Evolutionary conservation across 2,113 vertebrate genomes (phyloP).

Genomic region (Dromiciops gliroides): DNA sequence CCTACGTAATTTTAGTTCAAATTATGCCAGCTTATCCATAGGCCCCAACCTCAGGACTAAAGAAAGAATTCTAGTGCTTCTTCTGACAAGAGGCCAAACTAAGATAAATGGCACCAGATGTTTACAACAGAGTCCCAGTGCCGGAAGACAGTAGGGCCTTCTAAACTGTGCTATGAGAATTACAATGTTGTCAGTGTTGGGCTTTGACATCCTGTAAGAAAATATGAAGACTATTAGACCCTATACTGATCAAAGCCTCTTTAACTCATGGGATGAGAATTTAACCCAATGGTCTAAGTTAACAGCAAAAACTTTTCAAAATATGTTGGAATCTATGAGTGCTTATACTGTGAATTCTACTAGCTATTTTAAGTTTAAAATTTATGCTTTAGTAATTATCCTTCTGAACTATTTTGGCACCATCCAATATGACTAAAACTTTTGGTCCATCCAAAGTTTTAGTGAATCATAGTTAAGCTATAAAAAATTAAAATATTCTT

Average conservation of each 20-base stretch:
- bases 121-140: background rate
- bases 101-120: background rate
- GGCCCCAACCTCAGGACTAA: background rate
- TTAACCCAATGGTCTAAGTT: slow-evolving; percentile 25
- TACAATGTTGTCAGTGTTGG: background rate
- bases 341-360: slow-evolving; percentile 64
- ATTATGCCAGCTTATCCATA: slow-evolving; percentile 3
- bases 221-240: slow-evolving; percentile 1
- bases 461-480: slow-evolving; percentile 57
- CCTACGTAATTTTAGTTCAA: background rate
- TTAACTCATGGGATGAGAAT: slow-evolving; percentile 21
- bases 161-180: background rate
- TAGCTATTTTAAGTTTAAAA: slow-evolving; percentile 72
- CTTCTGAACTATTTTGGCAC: slow-evolving; percentile 56
- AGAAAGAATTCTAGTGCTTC: background rate
- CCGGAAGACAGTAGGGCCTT: background rate
- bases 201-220: background rate
- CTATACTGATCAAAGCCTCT: slow-evolving; percentile 6
- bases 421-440: slow-evolving; percentile 62
- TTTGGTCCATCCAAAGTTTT: slow-evolving; percentile 61
- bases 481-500: slow-evolving; percentile 71
- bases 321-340: slow-evolving; percentile 61
- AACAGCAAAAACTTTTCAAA: slow-evolving; percentile 9
- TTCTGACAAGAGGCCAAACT: background rate
- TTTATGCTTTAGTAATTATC: slow-evolving; percentile 73